Base-by-base conservation (phyloP, 1,140 invertebrate species). In the Heliconius congener region DNA sequence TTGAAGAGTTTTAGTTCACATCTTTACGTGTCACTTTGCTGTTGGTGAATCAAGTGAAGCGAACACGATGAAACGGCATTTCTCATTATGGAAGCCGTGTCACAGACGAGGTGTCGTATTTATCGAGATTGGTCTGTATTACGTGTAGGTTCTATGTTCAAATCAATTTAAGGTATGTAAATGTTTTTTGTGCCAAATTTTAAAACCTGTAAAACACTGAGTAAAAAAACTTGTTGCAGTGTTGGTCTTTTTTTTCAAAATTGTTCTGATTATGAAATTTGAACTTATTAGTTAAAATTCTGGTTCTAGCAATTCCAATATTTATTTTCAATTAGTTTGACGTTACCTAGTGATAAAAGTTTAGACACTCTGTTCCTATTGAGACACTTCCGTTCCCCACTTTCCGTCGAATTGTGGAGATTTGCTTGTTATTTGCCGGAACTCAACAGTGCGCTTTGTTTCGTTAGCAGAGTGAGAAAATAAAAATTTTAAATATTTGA, bases 1-100 rank as follows among this genome's bases (percentile, higher is more conserved):
- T 66, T 66, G 60, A 66, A 66, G 60, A 66, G 60, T 66, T 66
- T 66, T 66, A 66, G 60, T 66, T 66, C 60, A 66, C 60, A 30
- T 66, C 60, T 66, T 66, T 66, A 30, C 60, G 60, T 66, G 60
- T 66, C 60, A 66, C 60, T 66, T 66, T 30, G 23, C 60, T 66
- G 23, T 66, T 66, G 27, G 23, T 30, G 27, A 66, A 66, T 66
- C 60, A 66, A 66, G 60, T 66, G 60, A 30, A 66, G 27, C 23
- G 60, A 30, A 66, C 23, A 66, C 13, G 23, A 66, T 66, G 60
- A 66, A 66, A 66, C 27, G 23, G 60, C 60, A 66, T 66, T 66
- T 66, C 60, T 66, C 13, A 11, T 66, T 66, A 5, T 66, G n/a
- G 11, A 66, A 66, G 60, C 23, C 27, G n/a, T 23, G 23, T 57